Percentiles rank a stretch among this genome's conserved stretches.
These are phyloP conservation scores for Aulostomus chinensis DNA, from an alignment of 2,797 vertebrate genomes.

Conservation along the genomic window DNA sequence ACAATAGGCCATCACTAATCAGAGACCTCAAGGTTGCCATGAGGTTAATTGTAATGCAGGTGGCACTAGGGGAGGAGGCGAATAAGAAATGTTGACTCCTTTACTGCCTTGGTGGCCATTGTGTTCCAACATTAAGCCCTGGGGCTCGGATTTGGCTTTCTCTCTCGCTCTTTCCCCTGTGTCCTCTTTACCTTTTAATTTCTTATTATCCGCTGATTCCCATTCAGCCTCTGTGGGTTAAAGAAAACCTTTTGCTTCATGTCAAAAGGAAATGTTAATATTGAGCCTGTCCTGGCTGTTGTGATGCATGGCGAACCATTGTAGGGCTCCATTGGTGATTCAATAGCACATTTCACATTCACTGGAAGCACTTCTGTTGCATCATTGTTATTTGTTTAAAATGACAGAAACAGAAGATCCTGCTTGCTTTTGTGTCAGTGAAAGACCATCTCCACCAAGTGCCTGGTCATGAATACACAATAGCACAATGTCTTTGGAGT, in stretches of 20 bases:
- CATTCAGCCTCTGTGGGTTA: constrained; percentile 76
- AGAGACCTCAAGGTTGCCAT: constrained; percentile 92
- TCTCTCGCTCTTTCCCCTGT: constrained; percentile 72
- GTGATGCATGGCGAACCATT: constrained; percentile 76
- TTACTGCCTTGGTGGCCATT: constrained; percentile 86
- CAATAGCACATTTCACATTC: constrained; percentile 73
- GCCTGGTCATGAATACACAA: constrained; percentile 69
- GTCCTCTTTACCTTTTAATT: constrained; percentile 84
- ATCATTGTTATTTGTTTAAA: constrained; percentile 81
- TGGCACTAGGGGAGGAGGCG: constrained; percentile 80
- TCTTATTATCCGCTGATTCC: constrained; percentile 83
- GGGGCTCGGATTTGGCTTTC: constrained; percentile 86
- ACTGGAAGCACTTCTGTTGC: constrained; percentile 71
- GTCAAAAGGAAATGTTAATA: constrained; percentile 86
- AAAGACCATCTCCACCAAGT: constrained; percentile 76
- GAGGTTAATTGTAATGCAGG: constrained; percentile 95
- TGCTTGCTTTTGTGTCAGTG: constrained; percentile 70
- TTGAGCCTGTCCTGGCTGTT: constrained; percentile 79
- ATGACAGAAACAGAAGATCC: constrained; percentile 67
- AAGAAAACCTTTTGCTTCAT: constrained; percentile 79
- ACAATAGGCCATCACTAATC: constrained; percentile 96
- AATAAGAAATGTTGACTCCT: constrained; percentile 89
- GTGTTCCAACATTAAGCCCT: constrained; percentile 88
- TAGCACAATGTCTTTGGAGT: constrained; percentile 48
- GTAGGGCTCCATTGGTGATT: constrained; percentile 64